Conservation (phyloP, 2,888 invertebrate species). For the Trissolcus japonicus region DNA sequence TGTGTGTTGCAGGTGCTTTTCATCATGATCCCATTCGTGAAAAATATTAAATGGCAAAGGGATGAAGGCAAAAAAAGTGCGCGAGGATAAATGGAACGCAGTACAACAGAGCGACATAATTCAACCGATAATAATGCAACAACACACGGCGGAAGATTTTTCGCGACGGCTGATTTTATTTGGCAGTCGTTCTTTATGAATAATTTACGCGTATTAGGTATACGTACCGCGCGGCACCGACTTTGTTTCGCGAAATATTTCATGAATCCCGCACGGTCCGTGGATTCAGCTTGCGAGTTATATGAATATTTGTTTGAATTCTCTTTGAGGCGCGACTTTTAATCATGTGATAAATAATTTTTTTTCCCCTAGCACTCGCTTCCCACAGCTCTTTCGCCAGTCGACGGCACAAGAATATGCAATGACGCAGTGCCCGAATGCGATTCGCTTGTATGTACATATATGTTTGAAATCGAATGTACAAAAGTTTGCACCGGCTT, state of each 20-base stretch:
- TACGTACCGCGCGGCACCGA: slow-evolving; percentile 33
- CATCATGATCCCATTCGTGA: slow-evolving; percentile 15
- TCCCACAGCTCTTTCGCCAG: neutral
- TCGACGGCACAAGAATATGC: slow-evolving; percentile 9
- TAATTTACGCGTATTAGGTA: slow-evolving; percentile 46
- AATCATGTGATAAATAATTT: slow-evolving; percentile 26
- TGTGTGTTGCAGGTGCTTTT: slow-evolving; percentile 9
- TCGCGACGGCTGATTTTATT: slow-evolving; percentile 51
- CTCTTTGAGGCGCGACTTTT: slow-evolving; percentile 25
- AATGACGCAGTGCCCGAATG: slow-evolving; percentile 13
- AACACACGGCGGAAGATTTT: slow-evolving; percentile 31
- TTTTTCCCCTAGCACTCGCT: neutral
- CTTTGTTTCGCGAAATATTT: slow-evolving; percentile 48
- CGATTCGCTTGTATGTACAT: slow-evolving; percentile 14
- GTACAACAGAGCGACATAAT: slow-evolving; percentile 25
- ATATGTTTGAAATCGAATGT: neutral
- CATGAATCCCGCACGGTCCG: slow-evolving; percentile 19
- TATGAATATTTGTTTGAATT: slow-evolving; percentile 34
- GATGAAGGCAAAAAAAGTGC: neutral
- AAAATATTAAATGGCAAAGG: slow-evolving; percentile 25
- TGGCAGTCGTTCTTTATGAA: slow-evolving; percentile 54
- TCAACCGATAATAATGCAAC: slow-evolving; percentile 47
- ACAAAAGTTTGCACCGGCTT: slow-evolving; percentile 15
- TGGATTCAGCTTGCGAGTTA: slow-evolving; percentile 24
- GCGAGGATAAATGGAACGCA: slow-evolving; percentile 30